Base-by-base conservation (phyloP, 2,888 invertebrate genomes). In the Ischnus inquisitorius region DNA sequence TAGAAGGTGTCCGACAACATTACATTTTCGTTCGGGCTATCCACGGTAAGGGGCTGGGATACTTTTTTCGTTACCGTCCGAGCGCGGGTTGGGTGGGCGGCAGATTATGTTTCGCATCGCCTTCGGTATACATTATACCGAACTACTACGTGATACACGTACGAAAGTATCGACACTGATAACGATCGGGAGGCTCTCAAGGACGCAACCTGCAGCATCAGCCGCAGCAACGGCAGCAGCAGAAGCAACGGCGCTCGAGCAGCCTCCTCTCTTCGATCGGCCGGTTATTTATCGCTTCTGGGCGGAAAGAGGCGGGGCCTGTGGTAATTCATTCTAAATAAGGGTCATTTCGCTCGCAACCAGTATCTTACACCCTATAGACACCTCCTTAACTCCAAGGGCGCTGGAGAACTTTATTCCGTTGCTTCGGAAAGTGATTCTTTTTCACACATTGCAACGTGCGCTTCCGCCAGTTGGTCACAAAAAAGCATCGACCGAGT, bases 181-280 rank as follows among this genome's bases (percentile, higher is more conserved):
- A 76, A 69, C 68, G 81, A 81, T 76, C 81, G 64, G 6, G 74
- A 79, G 68, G 12, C 46, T 46, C 41, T 76, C 75, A 81, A 81
- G 81, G 75, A 75, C 81, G 51, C 75, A 46, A 54, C 43, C 69
- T 81, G 74, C 65, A 60, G 46, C 54, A 41, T 68, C 4, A 1
- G 16, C 34, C 39, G 54, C 28, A 57, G 60, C 43, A 54, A 10
- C 43, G 8, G 43, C 43, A 14, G 71, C 51, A 54, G 39, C 54
- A 28, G 68, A 19, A 10, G 25, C 8, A 12, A 46, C 43, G 28
- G 19, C 19, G 12, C 46, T 16, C 74, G 34, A 39, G 74, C 64
- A 64, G 74, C 62, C 51, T 48, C 64, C 34, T 41, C 60, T 74
- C 60, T 51, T 41, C 65, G 72, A 79, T 67, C 72, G 64, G 41